Evolutionary conservation across 2,113 vertebrate genomes (phyloP).

Genomic region (Actenoides lindsayi): DNA sequence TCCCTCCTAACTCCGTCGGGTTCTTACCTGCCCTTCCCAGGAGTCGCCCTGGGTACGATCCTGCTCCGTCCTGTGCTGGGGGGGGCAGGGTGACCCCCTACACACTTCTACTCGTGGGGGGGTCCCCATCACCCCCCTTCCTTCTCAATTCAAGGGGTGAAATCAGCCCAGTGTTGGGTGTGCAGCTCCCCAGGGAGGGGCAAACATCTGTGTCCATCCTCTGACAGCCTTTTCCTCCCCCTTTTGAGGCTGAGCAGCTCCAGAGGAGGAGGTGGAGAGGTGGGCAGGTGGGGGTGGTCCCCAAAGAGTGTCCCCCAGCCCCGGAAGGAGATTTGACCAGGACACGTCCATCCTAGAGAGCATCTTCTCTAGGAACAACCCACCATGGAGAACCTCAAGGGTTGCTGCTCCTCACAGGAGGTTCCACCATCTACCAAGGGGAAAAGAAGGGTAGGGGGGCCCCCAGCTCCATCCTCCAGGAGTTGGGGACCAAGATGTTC

Average conservation of each 20-base stretch:
- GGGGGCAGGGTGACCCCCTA: not conserved
- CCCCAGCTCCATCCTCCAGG: accelerated
- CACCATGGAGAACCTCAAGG: not conserved
- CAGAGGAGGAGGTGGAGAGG: no score
- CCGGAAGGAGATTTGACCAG: not conserved
- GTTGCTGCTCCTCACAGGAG: not conserved
- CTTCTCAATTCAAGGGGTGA: not conserved
- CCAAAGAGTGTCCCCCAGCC: not conserved
- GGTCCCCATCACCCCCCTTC: not conserved
- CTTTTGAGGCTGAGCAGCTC: not conserved
- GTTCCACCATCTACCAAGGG: not conserved
- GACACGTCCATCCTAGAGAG: not conserved
- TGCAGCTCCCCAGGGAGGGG: not conserved
- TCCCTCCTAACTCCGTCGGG: not conserved
- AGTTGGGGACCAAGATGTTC: accelerated
- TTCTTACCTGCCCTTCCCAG: not conserved
- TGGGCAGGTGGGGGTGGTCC: no score
- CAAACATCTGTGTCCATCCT: not conserved
- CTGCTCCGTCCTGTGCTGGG: not conserved
- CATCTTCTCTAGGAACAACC: not conserved
- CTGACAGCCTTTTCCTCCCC: not conserved
- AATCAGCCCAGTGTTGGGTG: not conserved
- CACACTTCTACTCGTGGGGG: not conserved
- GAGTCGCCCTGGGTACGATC: not conserved
- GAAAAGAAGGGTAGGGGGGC: not conserved